A percentile compares a stretch with the other conserved stretches of the same genome.
phyloP scores from a whole-genome alignment of 1,140 invertebrate species.

The Drosophila willistoni region DNA sequence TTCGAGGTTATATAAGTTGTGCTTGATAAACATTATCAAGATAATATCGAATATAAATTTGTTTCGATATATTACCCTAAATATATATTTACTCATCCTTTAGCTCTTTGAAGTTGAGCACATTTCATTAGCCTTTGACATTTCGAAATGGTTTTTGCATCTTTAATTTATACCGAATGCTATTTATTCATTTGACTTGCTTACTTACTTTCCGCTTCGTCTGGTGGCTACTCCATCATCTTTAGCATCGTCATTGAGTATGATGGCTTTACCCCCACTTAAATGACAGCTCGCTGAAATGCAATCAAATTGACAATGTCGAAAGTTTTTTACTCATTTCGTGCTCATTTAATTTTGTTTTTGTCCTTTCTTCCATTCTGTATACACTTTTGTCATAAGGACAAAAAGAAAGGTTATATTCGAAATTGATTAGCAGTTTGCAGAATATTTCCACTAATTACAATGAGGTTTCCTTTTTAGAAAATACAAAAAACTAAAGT shows the following conservation, averaged over 20 bases:
- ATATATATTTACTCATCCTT: too few relatives aligned
- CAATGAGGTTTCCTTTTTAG: too few relatives aligned
- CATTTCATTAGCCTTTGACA: too few relatives aligned
- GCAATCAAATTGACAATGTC: slow-evolving; percentile 70
- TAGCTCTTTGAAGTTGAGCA: too few relatives aligned
- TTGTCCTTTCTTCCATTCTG: neutral
- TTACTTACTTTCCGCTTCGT: neutral
- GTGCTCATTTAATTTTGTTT: neutral
- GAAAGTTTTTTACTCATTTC: slow-evolving; percentile 42
- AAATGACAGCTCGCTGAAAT: slow-evolving; percentile 46
- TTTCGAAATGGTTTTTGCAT: slow-evolving; percentile 3
- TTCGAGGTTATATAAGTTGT: too few relatives aligned
- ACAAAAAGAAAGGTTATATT: neutral
- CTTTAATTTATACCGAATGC: slow-evolving; percentile 25
- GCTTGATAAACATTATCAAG: too few relatives aligned
- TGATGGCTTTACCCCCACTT: neutral
- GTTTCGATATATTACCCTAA: too few relatives aligned
- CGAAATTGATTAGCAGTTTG: neutral
- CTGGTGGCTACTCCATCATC: slow-evolving; percentile 1
- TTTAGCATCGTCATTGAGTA: neutral
- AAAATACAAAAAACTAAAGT: too few relatives aligned
- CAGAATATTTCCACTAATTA: neutral
- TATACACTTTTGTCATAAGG: neutral
- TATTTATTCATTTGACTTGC: neutral
- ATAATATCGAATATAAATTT: too few relatives aligned